These are phyloP conservation scores for Drosophila neotestacea DNA, from an alignment of 2,888 invertebrate species.

Conservation along the genomic window DNA sequence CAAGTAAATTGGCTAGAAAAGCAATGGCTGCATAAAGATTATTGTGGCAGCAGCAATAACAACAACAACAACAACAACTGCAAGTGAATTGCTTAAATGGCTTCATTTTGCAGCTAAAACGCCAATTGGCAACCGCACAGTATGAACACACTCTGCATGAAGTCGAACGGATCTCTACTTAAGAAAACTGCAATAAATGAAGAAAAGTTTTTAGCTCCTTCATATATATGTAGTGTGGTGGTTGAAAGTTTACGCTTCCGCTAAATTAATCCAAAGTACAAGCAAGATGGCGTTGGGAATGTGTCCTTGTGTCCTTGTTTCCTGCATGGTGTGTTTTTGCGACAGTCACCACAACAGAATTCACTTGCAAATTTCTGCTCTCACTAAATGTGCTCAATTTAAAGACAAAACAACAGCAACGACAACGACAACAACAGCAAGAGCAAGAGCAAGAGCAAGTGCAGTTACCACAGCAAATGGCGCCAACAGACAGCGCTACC, in stretches of 20 bases:
- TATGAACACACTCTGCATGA: constrained; percentile 1
- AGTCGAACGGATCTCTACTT: constrained; percentile 42
- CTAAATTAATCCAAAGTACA: constrained; percentile 75
- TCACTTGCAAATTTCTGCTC: constrained; percentile 63
- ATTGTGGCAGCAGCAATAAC: constrained; percentile 27
- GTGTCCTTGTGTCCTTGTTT: not conserved
- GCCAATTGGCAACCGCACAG: constrained; percentile 60
- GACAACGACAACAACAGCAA: constrained; percentile 27
- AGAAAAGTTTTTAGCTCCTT: constrained; percentile 46
- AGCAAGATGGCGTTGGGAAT: not conserved
- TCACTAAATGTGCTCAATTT: constrained; percentile 56
- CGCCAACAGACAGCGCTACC: constrained; percentile 44
- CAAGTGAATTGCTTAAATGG: constrained; percentile 61
- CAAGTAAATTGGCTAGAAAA: constrained; percentile 64
- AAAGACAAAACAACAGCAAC: constrained; percentile 48
- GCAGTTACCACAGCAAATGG: constrained; percentile 50
- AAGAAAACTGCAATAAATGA: constrained; percentile 45
- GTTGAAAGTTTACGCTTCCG: constrained; percentile 66
- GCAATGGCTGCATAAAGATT: constrained; percentile 53
- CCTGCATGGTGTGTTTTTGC: constrained; percentile 33
- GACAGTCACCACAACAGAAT: constrained; percentile 52
- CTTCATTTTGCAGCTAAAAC: constrained; percentile 67
- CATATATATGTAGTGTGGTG: constrained; percentile 3
- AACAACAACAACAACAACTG: not conserved
- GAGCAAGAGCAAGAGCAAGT: constrained; percentile 28